Evolutionary conservation across 2,797 vertebrate genomes (phyloP), one percentile per base, ranked within the genome.

Genomic region (Gallinago stenura): DNA sequence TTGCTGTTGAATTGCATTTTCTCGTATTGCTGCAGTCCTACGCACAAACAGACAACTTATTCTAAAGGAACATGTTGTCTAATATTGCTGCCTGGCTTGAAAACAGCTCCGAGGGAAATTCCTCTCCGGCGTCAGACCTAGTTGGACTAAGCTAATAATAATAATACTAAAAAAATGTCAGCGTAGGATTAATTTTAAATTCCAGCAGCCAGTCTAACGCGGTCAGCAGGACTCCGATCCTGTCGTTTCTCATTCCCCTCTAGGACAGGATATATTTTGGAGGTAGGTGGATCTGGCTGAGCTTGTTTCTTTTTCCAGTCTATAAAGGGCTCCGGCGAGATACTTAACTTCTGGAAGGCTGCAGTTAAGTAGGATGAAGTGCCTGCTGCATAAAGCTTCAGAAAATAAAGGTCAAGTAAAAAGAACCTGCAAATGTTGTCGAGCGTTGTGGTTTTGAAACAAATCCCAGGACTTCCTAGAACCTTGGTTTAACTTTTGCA

Each of bases 381-480:
- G 60, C 33, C 39, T 33, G 51, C 93, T 90, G 76, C 87, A 81
- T 20, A 79, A 77, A 85, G 84, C 60, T 58, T 12, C 64, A 28
- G 35, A n/a, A 91, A 93, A 82, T 48, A 94, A 95, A 93, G 84
- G 94, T 87, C 91, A 87, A 25, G 57, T 10, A 15, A n/a, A 60
- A 87, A 79, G 89, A 91, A 77, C 51, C 81, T 65, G 82, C 56
- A 85, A 41, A 62, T 28, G 87, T 8, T 80, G 39, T 45, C 31
- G 79, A 79, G 80, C 28, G 11, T 5, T 0, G 1, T 15, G 56
- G 35, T 53, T 85, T 33, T 3, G 4, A 84, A 70, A 16, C 87
- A 80, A 76, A 91, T 57, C 75, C 79, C 10, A 5, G 41, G 53
- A 22, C 83, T 84, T n/a, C 62, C 70, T 28, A 15, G 60, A 64